phyloP scores from a whole-genome alignment of 2,888 invertebrate genomes.

The Nephrotoma flavescens region DNA sequence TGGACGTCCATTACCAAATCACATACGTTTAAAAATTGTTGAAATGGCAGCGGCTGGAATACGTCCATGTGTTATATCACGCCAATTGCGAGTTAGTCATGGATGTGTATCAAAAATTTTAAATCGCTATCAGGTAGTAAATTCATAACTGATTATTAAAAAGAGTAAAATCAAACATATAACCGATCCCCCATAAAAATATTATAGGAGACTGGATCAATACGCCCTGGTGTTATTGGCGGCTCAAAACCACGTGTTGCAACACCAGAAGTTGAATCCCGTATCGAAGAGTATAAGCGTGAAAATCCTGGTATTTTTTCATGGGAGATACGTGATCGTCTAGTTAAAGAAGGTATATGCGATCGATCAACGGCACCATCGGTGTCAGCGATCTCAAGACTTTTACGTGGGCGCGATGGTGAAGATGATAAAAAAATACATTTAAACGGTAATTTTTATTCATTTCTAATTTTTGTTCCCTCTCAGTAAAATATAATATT shows the following conservation, averaged over 20 bases:
- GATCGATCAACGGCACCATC: conserved; percentile 46
- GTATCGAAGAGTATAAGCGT: conserved; percentile 80
- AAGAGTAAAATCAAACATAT: not conserved
- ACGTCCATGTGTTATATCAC: conserved; percentile 88
- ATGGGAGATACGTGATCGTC: conserved; percentile 85
- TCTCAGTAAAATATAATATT: not conserved
- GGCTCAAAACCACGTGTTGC: conserved; percentile 89
- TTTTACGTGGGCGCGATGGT: conserved; percentile 55
- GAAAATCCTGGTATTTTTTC: conserved; percentile 90
- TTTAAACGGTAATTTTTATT: conserved; percentile 3
- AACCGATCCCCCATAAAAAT: not conserved
- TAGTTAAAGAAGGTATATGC: conserved; percentile 60
- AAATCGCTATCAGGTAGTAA: conserved; percentile 64
- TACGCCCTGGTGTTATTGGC: conserved; percentile 86
- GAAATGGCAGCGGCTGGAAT: conserved; percentile 92
- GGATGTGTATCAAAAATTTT: conserved; percentile 96
- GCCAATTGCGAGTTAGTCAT: conserved; percentile 86
- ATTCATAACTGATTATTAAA: not conserved
- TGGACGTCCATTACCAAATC: conserved; percentile 89
- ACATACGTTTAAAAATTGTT: conserved; percentile 86
- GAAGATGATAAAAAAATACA: conserved; percentile 21
- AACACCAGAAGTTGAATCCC: conserved; percentile 81
- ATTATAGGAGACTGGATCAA: conserved; percentile 76
- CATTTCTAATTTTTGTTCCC: not conserved
- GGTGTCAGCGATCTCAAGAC: conserved; percentile 67